phyloP scores from a whole-genome alignment of 2,888 invertebrate species.

The Protophormia terraenovae region DNA sequence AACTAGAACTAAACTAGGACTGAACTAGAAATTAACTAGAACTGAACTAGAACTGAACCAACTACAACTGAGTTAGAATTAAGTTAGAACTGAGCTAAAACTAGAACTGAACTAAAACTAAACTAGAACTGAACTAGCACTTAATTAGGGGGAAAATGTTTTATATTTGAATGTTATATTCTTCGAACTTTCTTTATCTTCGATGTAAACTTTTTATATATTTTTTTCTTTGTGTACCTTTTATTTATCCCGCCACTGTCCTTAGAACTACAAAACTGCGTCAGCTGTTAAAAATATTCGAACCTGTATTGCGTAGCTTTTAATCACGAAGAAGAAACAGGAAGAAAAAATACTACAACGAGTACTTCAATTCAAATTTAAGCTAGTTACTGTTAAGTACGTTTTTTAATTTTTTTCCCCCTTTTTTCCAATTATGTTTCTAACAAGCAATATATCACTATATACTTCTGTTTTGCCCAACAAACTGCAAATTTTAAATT shows the following conservation, averaged over 20 bases:
- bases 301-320: neutral
- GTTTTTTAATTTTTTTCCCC: neutral
- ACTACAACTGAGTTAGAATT: too few species aligned
- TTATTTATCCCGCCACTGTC: neutral
- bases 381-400: neutral
- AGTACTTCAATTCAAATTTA: neutral
- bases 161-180: too few species aligned
- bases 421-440: slow-evolving; percentile 51
- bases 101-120: too few species aligned
- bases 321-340: neutral
- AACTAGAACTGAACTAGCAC: too few species aligned
- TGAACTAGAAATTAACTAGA: too few species aligned
- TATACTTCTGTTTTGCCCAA: neutral
- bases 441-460: slow-evolving; percentile 51
- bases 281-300: slow-evolving; percentile 58
- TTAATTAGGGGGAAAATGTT: too few species aligned
- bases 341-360: neutral
- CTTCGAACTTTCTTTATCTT: too few species aligned
- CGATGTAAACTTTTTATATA: too few species aligned
- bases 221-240: too few species aligned
- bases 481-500: slow-evolving; percentile 48
- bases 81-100: too few species aligned
- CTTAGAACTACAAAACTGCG: slow-evolving; percentile 33
- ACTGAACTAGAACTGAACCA: too few species aligned
- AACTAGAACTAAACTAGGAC: too few species aligned